Conservation (phyloP, 2,113 vertebrate species). For the Monopterus albus region DNA sequence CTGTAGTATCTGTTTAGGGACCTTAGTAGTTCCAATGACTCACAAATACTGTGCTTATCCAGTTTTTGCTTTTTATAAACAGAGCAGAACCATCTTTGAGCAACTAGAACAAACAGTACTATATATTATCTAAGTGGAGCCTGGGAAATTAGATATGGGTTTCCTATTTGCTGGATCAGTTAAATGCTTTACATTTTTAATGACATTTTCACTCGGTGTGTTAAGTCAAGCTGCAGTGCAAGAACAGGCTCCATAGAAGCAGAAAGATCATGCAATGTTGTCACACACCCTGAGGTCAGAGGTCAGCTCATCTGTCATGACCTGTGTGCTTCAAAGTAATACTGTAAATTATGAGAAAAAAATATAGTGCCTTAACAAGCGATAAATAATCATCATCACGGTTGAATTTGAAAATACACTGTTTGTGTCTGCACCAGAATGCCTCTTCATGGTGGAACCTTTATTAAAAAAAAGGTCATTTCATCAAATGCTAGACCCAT, state of each 20-base stretch:
- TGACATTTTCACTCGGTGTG: too few relatives aligned
- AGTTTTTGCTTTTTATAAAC: conserved; percentile 5
- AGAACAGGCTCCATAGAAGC: neutral
- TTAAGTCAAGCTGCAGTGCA: too few relatives aligned
- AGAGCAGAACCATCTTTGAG: neutral
- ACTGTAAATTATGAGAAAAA: too few relatives aligned
- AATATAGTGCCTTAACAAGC: neutral
- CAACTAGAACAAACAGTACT: neutral
- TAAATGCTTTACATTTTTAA: too few relatives aligned
- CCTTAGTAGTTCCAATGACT: neutral
- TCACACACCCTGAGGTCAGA: conserved; percentile 34
- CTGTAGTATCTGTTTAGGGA: conserved; percentile 8
- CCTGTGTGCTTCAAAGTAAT: conserved; percentile 11
- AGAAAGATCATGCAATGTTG: neutral
- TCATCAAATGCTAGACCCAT: conserved; percentile 17
- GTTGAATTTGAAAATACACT: neutral
- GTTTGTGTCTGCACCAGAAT: conserved; percentile 5
- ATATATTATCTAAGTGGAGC: neutral
- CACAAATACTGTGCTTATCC: neutral
- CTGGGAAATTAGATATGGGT: neutral
- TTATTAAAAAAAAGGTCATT: conserved; percentile 25
- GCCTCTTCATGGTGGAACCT: conserved; percentile 8
- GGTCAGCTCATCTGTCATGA: conserved; percentile 56
- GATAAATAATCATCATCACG: conserved; percentile 1
- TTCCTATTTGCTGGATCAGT: neutral